phyloP scores from a whole-genome alignment of 1,140 invertebrate species.

The Ceratoteleas bidentatus region DNA sequence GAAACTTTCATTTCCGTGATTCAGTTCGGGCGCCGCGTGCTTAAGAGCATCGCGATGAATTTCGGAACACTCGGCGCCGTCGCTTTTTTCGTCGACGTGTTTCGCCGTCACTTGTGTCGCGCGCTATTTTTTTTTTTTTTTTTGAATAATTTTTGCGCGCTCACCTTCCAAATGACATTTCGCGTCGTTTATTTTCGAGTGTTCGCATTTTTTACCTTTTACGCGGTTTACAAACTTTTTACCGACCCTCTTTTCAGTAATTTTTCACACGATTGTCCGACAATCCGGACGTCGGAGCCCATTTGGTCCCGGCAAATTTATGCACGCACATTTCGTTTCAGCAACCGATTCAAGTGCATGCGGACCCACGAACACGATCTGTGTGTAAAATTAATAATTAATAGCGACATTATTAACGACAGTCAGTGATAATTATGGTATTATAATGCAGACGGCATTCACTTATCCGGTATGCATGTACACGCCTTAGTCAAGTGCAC shows the following conservation, averaged over 20 bases:
- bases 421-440: conserved; percentile 55
- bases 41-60: no score
- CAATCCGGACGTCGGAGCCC: conserved; percentile 13
- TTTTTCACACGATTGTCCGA: neutral
- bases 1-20: neutral
- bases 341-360: conserved; percentile 35
- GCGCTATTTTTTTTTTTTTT: no score
- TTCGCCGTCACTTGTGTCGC: no score
- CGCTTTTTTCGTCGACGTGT: no score
- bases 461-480: conserved; percentile 60
- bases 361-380: conserved; percentile 39
- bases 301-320: conserved; percentile 26
- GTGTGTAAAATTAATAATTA: conserved; percentile 49
- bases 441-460: conserved; percentile 54
- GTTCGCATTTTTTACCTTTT: no score
- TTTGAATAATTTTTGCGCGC: no score
- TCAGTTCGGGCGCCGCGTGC: neutral
- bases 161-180: no score
- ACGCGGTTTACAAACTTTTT: no score
- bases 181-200: no score
- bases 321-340: conserved; percentile 43
- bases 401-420: conserved; percentile 56
- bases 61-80: no score
- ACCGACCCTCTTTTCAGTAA: neutral
- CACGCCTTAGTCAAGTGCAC: conserved; percentile 57